Conservation (phyloP, 30 jellyfish, hydroid and myxozoan species). For the Calvadosia cruxmelitensis region DNA sequence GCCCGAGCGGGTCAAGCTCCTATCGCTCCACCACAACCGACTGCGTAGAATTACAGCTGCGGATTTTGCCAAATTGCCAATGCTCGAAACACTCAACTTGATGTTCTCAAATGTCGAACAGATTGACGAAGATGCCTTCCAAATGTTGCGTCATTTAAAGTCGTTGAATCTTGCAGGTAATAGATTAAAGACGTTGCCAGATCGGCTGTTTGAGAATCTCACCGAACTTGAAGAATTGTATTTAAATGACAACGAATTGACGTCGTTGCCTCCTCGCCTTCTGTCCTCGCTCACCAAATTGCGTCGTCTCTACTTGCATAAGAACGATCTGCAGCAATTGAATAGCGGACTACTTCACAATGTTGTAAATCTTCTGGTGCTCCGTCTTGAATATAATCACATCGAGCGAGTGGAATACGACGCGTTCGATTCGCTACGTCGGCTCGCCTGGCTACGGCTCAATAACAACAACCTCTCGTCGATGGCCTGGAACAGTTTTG, state of each 20-base stretch:
- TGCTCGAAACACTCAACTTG: constrained; percentile 40
- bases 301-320: constrained; percentile 34
- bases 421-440: constrained; percentile 29
- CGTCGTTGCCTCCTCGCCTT: constrained; percentile 31
- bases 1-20: constrained; percentile 51
- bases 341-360: constrained; percentile 11
- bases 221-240: constrained; percentile 64
- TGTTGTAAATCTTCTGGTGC: constrained; percentile 18
- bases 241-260: constrained; percentile 45
- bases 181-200: constrained; percentile 31
- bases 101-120: constrained; percentile 33
- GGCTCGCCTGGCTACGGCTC: constrained; percentile 30
- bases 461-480: constrained; percentile 47
- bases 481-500: constrained; percentile 36
- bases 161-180: constrained; percentile 70
- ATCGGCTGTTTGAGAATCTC: constrained; percentile 28
- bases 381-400: constrained; percentile 54
- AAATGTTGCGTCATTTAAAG: constrained; percentile 18
- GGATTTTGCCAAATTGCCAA: constrained; percentile 36
- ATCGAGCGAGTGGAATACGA: constrained; percentile 19
- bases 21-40: constrained; percentile 50
- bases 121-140: constrained; percentile 58
- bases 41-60: constrained; percentile 13
- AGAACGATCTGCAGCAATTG: constrained; percentile 33
- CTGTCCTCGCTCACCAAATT: constrained; percentile 22